Evolutionary conservation across 1,140 invertebrate species (phyloP).

Genomic region (Conopomorpha cramerella): DNA sequence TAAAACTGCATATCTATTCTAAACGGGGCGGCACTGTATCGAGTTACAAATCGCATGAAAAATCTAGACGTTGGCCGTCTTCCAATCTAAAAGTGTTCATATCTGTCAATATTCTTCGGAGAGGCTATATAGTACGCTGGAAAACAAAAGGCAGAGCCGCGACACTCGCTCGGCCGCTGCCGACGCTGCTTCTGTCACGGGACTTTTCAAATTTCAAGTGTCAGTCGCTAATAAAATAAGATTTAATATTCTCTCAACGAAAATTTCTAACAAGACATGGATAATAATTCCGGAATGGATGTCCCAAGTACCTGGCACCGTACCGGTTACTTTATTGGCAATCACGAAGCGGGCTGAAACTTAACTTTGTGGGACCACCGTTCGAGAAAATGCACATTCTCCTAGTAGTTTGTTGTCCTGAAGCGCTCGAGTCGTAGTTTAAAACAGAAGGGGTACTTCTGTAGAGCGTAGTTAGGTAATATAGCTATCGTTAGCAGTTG

Average conservation of each 20-base stretch:
- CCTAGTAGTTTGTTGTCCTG: slow-evolving; percentile 40
- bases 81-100: slow-evolving; percentile 56
- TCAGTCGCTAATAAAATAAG: too few relatives aligned
- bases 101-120: slow-evolving; percentile 54
- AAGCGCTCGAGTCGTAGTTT: too few relatives aligned
- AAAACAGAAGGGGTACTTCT: slow-evolving; percentile 40
- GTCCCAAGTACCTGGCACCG: too few relatives aligned
- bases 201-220: too few relatives aligned
- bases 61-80: slow-evolving; percentile 47
- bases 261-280: too few relatives aligned
- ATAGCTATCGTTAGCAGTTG: slow-evolving; percentile 42
- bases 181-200: too few relatives aligned
- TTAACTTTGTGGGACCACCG: slow-evolving; percentile 33
- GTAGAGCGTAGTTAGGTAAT: slow-evolving; percentile 40
- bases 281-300: too few relatives aligned
- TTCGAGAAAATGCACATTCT: slow-evolving; percentile 39
- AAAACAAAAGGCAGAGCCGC: slow-evolving; percentile 18
- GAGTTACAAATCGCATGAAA: slow-evolving; percentile 51
- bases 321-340: slow-evolving; percentile 49
- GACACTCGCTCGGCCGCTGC: too few relatives aligned
- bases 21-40: slow-evolving; percentile 48
- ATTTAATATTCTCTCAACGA: too few relatives aligned
- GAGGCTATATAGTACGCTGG: slow-evolving; percentile 23
- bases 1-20: slow-evolving; percentile 50
- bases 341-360: slow-evolving; percentile 43